phyloP scores from a whole-genome alignment of 2,888 invertebrate species.

The Troilus luridus region DNA sequence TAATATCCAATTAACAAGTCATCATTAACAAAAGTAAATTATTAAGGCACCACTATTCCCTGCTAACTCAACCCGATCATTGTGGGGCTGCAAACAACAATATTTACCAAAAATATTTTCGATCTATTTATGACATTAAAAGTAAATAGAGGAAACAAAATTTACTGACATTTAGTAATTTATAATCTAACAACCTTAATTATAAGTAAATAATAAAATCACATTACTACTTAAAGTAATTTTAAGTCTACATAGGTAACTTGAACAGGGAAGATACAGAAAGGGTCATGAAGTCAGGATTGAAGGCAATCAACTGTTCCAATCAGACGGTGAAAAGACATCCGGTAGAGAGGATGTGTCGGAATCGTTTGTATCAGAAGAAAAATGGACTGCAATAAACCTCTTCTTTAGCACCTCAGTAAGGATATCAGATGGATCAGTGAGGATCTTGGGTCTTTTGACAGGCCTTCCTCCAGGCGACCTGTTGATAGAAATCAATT shows the following conservation, averaged over 20 bases:
- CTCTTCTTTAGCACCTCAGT: constrained; percentile 60
- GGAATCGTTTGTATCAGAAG: constrained; percentile 52
- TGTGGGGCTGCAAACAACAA: not conserved
- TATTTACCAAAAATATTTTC: not conserved
- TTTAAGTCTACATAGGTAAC: constrained; percentile 26
- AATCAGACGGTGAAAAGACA: constrained; percentile 13
- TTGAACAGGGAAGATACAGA: not conserved
- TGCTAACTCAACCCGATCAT: not conserved
- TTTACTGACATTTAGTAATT: not conserved
- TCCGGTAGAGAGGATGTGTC: constrained; percentile 55
- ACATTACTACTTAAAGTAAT: constrained; percentile 30
- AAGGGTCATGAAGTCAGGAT: not conserved
- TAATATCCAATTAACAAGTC: not conserved
- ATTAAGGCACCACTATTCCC: not conserved
- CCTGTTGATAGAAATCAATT: constrained; percentile 3
- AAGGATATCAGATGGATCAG: constrained; percentile 56
- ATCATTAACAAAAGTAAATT: constrained; percentile 4
- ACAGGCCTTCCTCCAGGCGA: constrained; percentile 61
- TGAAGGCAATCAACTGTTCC: not conserved
- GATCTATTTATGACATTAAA: not conserved
- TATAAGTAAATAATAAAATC: constrained; percentile 17
- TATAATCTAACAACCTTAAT: not conserved
- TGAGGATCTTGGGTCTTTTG: constrained; percentile 50
- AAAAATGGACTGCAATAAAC: constrained; percentile 54
- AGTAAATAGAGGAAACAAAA: not conserved